A percentile compares a stretch with the other conserved stretches of the same genome.
Conservation (phyloP, 2,113 vertebrate genomes). For the Pelobates fuscus region DNA sequence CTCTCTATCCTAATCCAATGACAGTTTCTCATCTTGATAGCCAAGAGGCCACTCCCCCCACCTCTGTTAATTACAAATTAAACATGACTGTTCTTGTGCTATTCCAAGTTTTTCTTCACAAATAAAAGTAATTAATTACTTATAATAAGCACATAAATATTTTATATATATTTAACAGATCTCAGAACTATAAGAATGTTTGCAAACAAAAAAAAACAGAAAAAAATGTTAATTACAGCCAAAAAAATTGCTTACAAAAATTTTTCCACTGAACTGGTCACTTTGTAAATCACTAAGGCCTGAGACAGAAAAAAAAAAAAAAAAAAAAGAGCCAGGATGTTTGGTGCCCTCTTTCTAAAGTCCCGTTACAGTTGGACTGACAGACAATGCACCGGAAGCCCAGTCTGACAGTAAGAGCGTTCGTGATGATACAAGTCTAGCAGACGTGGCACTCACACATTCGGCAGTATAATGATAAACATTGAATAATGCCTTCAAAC, state of each 20-base stretch:
- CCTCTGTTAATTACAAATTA: conserved; percentile 56
- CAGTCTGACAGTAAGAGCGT: background rate
- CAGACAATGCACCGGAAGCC: background rate
- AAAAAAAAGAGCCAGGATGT: background rate
- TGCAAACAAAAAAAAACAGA: conserved; percentile 53
- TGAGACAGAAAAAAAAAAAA: conserved; percentile 32
- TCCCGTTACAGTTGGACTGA: background rate
- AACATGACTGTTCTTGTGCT: background rate
- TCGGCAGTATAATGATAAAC: background rate
- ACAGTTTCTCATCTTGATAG: no score
- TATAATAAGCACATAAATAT: conserved; percentile 91
- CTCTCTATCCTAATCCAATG: no score
- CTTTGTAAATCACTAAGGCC: conserved; percentile 18
- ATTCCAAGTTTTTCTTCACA: conserved; percentile 67
- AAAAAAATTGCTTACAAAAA: conserved; percentile 66
- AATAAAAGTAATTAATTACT: conserved; percentile 72
- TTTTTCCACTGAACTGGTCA: conserved; percentile 49
- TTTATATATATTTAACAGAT: conserved; percentile 72
- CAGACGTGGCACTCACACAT: background rate
- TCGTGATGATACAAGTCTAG: background rate
- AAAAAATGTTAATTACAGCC: conserved; percentile 66
- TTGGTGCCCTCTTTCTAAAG: background rate
- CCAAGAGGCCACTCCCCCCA: background rate
- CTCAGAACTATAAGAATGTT: conserved; percentile 63
- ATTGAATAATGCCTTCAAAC: background rate